Evolutionary conservation across 2,797 vertebrate genomes (phyloP), one percentile per base, ranked within the genome.

Genomic region (Pristis pectinata): DNA sequence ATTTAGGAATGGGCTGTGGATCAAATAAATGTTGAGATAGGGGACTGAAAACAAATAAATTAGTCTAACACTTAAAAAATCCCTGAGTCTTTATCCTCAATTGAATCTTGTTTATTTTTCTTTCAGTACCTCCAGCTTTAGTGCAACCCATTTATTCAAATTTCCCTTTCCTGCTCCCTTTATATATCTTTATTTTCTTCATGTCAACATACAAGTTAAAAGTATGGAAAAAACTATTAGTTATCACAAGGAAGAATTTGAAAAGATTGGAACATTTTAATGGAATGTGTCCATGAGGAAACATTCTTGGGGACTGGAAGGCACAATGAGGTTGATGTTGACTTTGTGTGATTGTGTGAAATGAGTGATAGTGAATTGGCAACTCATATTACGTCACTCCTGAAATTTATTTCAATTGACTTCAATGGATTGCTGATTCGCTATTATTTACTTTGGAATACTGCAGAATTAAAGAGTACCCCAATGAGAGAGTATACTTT

Each of bases 21-120:
- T 37, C 37, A 74, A 94, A 49, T 74, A 94, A 67, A 34, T 76
- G 11, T 56, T 94, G 24, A 67, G 44, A 22, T 30, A 41, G 44
- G 53, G 70, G 15, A n/a, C 70, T 76, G 70, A 94, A 94, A 76
- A 19, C 41, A 76, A 94, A 53, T 44, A n/a, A 11, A 13, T n/a
- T 41, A 91, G 22, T 24, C n/a, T 61, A 67, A 9, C n/a, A 67
- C 59, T 64, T 91, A 0, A 67, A 91, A 22, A 10, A 91, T 11
- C 2, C 19, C 59, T 91, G 87, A 67, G n/a, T 37, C n/a, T 67
- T 91, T 24, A 24, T 67, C 19, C 87, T 91, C 59, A 67, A 91
- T 64, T 59, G 7, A 94, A 49, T 74, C 44, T n/a, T 74, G 92
- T 56, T 94, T 76, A 53, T 93, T 94, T 74, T 15, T 94, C 15